Base-by-base conservation (phyloP, 2,113 vertebrate species). In the Hippocampus barbouri region DNA sequence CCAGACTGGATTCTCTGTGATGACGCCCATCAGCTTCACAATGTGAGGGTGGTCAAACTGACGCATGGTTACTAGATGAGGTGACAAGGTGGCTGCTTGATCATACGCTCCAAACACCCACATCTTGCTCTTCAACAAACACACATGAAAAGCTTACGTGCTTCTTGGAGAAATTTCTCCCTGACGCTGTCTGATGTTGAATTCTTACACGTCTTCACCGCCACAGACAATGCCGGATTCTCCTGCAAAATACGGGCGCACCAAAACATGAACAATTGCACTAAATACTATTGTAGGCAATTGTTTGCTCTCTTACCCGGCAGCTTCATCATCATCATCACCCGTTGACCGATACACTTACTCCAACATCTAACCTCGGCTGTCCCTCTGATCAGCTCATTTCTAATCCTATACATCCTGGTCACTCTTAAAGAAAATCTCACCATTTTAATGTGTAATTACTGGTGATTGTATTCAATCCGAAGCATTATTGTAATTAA, bases 21-120 rank as follows among this genome's bases (percentile, higher is more conserved):
- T 99, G 49, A 98, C 96, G 1, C 97, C 97, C 51, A 99, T 96
- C 86, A 99, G 90, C 89, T 99, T 99, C 75, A 99, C 96, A 1
- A 99, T 98, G 85, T 99, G 96, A 1, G 97, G 96, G 76, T 99
- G 97, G 77, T 99, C 97, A 79, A 99, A 99, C 90, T 99, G 97
- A n/a, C 96, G 95, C 97, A 99, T 99, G 0, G 97, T 99, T 87
- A 98, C 97, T 99, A 45, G 57, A 82, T 20, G 62, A 7, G 14
- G n/a, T 41, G 64, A 47, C 11, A 16, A 47, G 2, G 23, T 47
- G n/a, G 23, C 12, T 27, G 49, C 9, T 63, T 20, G 40, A 21
- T 66, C 25, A 16, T 27, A 25, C 3, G 9, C 15, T 18, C 41
- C 7, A 66, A 27, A 11, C 14, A 5, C 6, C 20, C 25, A 61